Conservation (phyloP, 2,888 invertebrate genomes). For the Corbicula japonica region DNA sequence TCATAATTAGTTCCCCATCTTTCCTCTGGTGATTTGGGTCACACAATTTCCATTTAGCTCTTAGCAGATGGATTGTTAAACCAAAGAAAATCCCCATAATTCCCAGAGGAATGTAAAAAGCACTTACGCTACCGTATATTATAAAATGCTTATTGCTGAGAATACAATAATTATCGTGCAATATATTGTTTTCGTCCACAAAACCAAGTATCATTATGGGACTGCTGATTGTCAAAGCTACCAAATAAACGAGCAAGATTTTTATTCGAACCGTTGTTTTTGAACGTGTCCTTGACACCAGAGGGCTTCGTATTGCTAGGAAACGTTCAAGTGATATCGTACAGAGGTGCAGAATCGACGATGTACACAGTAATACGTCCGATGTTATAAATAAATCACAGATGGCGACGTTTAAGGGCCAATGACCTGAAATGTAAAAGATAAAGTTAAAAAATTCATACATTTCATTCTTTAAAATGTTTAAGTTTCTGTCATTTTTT, state of each 20-base stretch:
- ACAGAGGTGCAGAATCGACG: conserved; percentile 89
- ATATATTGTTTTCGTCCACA: conserved; percentile 89
- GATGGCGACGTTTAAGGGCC: conserved; percentile 91
- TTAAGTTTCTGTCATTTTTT: too few relatives aligned
- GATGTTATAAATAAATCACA: conserved; percentile 88
- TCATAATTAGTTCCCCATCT: conserved; percentile 74
- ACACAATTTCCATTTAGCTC: conserved; percentile 89
- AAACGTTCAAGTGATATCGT: conserved; percentile 90
- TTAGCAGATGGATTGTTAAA: conserved; percentile 95
- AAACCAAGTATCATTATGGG: conserved; percentile 87
- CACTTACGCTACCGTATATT: conserved; percentile 96
- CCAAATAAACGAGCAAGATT: conserved; percentile 97
- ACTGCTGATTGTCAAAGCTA: conserved; percentile 89
- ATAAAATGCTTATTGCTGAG: conserved; percentile 87
- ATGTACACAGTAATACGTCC: conserved; percentile 88
- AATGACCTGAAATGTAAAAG: too few relatives aligned
- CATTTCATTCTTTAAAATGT: too few relatives aligned
- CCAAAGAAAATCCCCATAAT: conserved; percentile 98
- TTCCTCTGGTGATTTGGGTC: conserved; percentile 55
- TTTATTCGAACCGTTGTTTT: conserved; percentile 89
- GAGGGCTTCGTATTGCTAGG: conserved; percentile 95
- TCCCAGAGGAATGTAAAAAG: conserved; percentile 97
- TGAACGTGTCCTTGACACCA: conserved; percentile 88
- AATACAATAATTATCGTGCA: conserved; percentile 89
- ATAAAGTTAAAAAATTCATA: too few relatives aligned